phyloP scores from a whole-genome alignment of 2,888 invertebrate species.

The Acrobasis repandana region DNA sequence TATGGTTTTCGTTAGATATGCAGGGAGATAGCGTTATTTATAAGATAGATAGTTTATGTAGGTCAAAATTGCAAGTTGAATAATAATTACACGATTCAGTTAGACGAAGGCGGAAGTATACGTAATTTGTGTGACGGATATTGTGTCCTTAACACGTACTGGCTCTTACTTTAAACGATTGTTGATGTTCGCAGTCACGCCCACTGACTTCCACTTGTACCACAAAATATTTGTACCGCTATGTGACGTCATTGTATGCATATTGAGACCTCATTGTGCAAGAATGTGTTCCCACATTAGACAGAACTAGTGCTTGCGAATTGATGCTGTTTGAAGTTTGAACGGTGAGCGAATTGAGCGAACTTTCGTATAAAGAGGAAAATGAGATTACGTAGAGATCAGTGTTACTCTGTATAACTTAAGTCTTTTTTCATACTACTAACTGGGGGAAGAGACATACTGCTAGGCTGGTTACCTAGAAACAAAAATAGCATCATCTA shows the following conservation, averaged over 20 bases:
- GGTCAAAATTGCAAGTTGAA: constrained; percentile 8
- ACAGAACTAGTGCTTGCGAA: constrained; percentile 28
- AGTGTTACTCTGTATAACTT: no score
- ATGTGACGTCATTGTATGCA: constrained; percentile 44
- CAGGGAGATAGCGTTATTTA: no score
- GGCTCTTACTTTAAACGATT: constrained; percentile 13
- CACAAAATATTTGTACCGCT: constrained; percentile 39
- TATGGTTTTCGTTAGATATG: no score
- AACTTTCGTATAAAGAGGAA: neutral
- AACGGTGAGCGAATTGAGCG: neutral
- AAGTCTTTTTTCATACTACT: no score
- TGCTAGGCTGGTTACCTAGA: no score
- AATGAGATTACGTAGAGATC: neutral
- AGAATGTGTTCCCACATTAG: constrained; percentile 49
- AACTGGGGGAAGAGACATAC: no score
- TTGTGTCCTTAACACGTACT: constrained; percentile 13
- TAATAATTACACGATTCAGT: constrained; percentile 1
- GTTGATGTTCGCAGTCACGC: constrained; percentile 18
- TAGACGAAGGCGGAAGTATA: constrained; percentile 8
- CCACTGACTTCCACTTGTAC: constrained; percentile 24
- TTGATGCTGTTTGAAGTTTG: neutral
- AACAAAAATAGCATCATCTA: no score
- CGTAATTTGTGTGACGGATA: constrained; percentile 11
- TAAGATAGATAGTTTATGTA: neutral
- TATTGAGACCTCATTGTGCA: constrained; percentile 47